Evolutionary conservation across 2,888 invertebrate genomes (phyloP), one percentile per base, ranked within the genome.

Genomic region (Tenthredo distinguenda): DNA sequence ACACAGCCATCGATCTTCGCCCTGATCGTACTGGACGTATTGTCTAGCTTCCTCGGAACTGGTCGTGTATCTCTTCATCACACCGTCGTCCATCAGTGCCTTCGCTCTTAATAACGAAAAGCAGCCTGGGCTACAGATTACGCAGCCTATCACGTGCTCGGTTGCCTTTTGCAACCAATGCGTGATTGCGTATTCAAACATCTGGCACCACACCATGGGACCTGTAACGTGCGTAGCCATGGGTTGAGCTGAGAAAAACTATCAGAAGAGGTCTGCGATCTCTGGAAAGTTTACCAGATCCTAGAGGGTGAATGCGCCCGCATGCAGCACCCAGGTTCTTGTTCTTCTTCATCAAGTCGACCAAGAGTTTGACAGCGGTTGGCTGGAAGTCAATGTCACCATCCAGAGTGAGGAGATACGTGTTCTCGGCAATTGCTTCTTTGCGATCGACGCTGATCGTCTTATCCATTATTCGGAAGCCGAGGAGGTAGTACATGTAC

Each of bases 1-100:
- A 92, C 99, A 99, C 9, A 99, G 94, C 99, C 99, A 99, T 87
- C 99, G 96, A 94, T 99, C 99, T 93, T 99, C 99, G n/a, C 98
- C 98, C 94, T 98, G 98, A 95, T 98, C 98, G 91, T 98, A 98
- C 92, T 98, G 98, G 31, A 98, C 98, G 90, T 96, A 98, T 94
- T 98, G 98, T 87, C 96, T 95, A 0, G 98, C 97, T 91, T 97
- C 97, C 85, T 95, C 95, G 0, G 97, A 95, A 87, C 96, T 96
- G 0, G 97, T 96, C 0, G 98, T 98, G 91, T 99, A 98, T 91
- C 96, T 97, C 90, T 96, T 96, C 97, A 98, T 97, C 0, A 98
- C 98, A 91, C 97, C 97, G 92, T 97, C 96, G 89, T 98, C 97
- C 98, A 98, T 98, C 37, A 98, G 94, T 3, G 98, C 98, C 88